Evolutionary conservation across 2,888 invertebrate genomes (phyloP).

Genomic region (Volucella inflata): DNA sequence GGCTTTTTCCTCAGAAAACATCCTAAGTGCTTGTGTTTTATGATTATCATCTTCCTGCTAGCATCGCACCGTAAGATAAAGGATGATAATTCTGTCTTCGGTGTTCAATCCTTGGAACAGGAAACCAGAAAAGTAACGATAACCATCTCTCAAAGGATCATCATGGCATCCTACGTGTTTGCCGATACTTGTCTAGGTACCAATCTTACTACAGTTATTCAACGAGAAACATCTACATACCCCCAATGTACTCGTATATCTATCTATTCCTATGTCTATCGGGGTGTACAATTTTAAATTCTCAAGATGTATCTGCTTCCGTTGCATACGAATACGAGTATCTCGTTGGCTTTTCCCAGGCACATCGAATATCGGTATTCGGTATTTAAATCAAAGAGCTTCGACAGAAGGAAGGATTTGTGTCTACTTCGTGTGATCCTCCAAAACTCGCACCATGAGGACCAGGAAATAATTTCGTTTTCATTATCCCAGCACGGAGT

Average conservation of each 20-base stretch:
- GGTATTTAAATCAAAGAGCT: slow-evolving; percentile 36
- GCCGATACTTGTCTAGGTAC: background rate
- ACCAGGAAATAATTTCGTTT: slow-evolving; percentile 36
- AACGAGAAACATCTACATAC: background rate
- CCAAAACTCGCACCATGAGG: background rate
- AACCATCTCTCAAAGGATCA: slow-evolving; percentile 29
- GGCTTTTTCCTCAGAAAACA: background rate
- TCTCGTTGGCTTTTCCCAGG: background rate
- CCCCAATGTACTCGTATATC: background rate
- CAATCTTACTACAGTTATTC: too few relatives aligned
- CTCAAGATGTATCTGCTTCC: slow-evolving; percentile 13
- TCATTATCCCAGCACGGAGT: slow-evolving; percentile 25
- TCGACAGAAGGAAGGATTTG: slow-evolving; percentile 35
- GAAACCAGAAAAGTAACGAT: background rate
- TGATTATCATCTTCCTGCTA: slow-evolving; percentile 22
- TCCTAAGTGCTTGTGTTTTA: slow-evolving; percentile 32
- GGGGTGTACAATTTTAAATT: slow-evolving; percentile 13
- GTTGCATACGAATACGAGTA: background rate
- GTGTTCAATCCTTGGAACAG: background rate
- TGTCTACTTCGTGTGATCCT: slow-evolving; percentile 27
- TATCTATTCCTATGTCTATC: background rate
- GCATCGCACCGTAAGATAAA: background rate
- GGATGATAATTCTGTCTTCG: background rate
- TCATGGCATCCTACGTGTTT: slow-evolving; percentile 9
- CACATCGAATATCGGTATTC: slow-evolving; percentile 49